These are phyloP conservation scores for Trisateles emortualis DNA, from an alignment of 2,888 invertebrate species.

Conservation along the genomic window DNA sequence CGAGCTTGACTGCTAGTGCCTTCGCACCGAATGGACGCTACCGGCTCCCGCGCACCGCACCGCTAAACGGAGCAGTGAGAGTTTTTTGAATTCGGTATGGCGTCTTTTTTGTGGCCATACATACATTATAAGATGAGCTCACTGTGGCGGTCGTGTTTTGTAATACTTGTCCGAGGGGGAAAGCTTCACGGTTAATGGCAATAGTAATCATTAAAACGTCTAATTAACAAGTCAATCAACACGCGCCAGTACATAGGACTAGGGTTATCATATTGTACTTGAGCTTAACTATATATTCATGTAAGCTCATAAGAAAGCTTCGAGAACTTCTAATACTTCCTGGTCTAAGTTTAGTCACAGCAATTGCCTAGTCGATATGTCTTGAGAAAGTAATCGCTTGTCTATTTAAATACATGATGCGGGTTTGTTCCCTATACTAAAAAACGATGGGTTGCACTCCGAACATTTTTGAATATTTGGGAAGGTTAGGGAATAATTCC, in stretches of 20 bases:
- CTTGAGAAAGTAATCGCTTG: no score
- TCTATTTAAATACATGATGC: no score
- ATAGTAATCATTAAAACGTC: conserved; percentile 11
- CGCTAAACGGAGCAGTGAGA: conserved; percentile 58
- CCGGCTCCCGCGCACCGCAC: conserved; percentile 53
- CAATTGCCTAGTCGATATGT: no score
- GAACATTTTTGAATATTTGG: no score
- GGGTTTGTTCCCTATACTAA: no score
- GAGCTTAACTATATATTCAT: neutral
- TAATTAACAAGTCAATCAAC: conserved; percentile 19
- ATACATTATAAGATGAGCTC: conserved; percentile 38
- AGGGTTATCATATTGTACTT: neutral
- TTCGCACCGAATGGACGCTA: conserved; percentile 45
- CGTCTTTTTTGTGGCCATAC: conserved; percentile 43
- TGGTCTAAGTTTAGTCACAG: no score
- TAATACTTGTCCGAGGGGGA: conserved; percentile 8
- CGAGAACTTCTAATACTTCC: no score
- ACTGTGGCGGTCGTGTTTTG: conserved; percentile 24
- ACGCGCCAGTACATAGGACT: neutral
- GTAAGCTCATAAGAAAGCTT: no score
- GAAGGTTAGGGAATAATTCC: no score
- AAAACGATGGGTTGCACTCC: no score
- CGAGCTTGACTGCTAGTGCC: conserved; percentile 52
- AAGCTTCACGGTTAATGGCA: conserved; percentile 26
- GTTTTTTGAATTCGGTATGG: conserved; percentile 54